Base-by-base conservation (phyloP, 1,140 invertebrate species). In the Delia radicum region DNA sequence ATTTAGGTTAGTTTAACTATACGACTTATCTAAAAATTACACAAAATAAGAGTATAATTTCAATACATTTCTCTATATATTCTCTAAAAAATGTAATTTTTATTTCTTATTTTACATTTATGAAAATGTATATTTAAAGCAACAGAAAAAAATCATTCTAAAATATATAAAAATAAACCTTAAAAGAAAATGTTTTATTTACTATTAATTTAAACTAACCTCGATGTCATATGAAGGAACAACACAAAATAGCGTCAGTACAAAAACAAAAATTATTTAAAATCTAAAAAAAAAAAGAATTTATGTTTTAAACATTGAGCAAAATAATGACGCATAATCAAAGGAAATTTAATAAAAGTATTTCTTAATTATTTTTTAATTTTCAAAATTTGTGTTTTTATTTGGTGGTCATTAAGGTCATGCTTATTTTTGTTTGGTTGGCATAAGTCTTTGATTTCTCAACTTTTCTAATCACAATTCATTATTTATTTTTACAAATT, bases 161-260 rank as follows among this genome's bases (percentile, higher is more conserved):
- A 55, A 21, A 55, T 55, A 55, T 28, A 55, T 29, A 67, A 61
- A 69, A n/a, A n/a, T 67, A 55, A 13, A 67, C 5, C 61, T 15
- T 74, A 26, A 69, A 15, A 28, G 8, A 65, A 55, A 69, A 67
- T n/a, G 63, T 69, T 67, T 71, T 67, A 29, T 71, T 69, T 63
- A 46, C 21, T 29, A 42, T 69, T 74, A 37, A 24, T 48, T 48
- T 48, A 48, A 46, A 42, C 42, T 29, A 42, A 33, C 46, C n/a
- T 8, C 1, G n/a, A n/a, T n/a, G n/a, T n/a, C 4, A 48, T 15
- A 3, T 3, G 18, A 55, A 55, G 48, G n/a, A 24, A 4, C 24
- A 21, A 55, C n/a, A 55, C 48, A 55, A 42, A 42, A 42, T 0
- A 55, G 48, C 48, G 48, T 55, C 48, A 55, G 48, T 55, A 55